Percentiles rank a stretch among this genome's conserved stretches.
These are phyloP conservation scores for Pseudomyrmex flavicornis DNA, from an alignment of 1,140 invertebrate genomes.

Conservation along the genomic window DNA sequence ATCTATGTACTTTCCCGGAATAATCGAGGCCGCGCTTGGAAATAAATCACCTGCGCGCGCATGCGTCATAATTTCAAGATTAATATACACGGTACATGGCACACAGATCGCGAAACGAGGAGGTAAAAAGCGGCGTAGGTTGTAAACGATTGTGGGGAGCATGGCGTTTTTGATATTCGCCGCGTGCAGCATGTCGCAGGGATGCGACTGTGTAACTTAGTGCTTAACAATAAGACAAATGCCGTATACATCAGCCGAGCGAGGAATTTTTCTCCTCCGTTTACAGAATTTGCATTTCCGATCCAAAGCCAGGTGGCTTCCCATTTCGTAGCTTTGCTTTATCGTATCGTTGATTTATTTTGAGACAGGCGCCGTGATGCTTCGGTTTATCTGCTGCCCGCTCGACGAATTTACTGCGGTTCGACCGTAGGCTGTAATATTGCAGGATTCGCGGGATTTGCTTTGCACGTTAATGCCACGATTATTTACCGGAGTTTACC, in stretches of 20 bases:
- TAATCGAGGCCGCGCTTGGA: constrained; percentile 46
- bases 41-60: constrained; percentile 48
- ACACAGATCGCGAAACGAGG: constrained; percentile 11
- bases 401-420: constrained; percentile 22
- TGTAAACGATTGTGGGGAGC: background rate
- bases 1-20: constrained; percentile 20
- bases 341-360: constrained; percentile 47
- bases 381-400: constrained; percentile 13
- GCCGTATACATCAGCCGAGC: background rate
- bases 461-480: background rate
- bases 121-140: background rate
- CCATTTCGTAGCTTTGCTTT: constrained; percentile 13
- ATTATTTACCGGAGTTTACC: background rate
- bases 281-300: constrained; percentile 41
- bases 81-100: background rate
- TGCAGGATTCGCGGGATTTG: background rate
- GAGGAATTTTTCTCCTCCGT: background rate
- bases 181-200: constrained; percentile 23
- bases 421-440: constrained; percentile 17
- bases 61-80: constrained; percentile 33
- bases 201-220: background rate
- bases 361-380: background rate
- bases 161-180: background rate
- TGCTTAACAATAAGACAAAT: constrained; percentile 15
- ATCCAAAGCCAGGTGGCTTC: constrained; percentile 29